Evolutionary conservation across 2,888 invertebrate genomes (phyloP).

Genomic region (Branchellion lobata): DNA sequence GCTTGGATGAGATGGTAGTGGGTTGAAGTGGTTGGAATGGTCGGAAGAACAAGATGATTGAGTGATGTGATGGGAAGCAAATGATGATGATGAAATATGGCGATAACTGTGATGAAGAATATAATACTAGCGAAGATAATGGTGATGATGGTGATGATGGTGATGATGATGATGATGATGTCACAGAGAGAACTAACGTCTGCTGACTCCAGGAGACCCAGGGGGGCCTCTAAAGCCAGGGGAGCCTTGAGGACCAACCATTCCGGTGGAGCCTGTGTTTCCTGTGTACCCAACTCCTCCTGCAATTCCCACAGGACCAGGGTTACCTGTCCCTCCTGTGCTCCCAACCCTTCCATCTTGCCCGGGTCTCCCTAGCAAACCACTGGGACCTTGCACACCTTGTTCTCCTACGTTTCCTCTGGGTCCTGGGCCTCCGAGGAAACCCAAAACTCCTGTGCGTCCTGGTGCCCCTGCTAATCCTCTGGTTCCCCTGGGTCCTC

Average conservation of each 20-base stretch:
- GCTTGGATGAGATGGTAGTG: too few species aligned
- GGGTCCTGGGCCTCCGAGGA: conserved; percentile 42
- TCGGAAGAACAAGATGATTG: too few species aligned
- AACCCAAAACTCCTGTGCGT: conserved; percentile 43
- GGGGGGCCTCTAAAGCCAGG: conserved; percentile 15
- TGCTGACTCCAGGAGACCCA: conserved; percentile 2
- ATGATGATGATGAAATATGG: too few species aligned
- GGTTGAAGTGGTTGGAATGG: too few species aligned
- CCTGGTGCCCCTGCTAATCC: conserved; percentile 28
- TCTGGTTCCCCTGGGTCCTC: not conserved
- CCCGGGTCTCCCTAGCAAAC: conserved; percentile 37
- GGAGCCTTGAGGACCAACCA: conserved; percentile 2
- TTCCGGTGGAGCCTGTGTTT: conserved; percentile 24
- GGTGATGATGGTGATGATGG: too few species aligned
- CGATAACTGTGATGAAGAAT: too few species aligned
- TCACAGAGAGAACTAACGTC: not conserved
- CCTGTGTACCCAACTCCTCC: conserved; percentile 18
- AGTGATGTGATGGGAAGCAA: too few species aligned
- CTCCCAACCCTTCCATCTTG: conserved; percentile 35
- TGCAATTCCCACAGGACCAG: conserved; percentile 27
- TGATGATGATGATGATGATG: too few species aligned
- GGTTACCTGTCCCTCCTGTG: conserved; percentile 19
- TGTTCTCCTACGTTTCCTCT: conserved; percentile 39
- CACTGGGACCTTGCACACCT: conserved; percentile 35
- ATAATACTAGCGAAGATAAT: too few species aligned